Percentiles rank a stretch among this genome's conserved stretches.
Evolutionary conservation across 2,888 invertebrate genomes (phyloP).

Genomic region (Andrena chrysosceles): DNA sequence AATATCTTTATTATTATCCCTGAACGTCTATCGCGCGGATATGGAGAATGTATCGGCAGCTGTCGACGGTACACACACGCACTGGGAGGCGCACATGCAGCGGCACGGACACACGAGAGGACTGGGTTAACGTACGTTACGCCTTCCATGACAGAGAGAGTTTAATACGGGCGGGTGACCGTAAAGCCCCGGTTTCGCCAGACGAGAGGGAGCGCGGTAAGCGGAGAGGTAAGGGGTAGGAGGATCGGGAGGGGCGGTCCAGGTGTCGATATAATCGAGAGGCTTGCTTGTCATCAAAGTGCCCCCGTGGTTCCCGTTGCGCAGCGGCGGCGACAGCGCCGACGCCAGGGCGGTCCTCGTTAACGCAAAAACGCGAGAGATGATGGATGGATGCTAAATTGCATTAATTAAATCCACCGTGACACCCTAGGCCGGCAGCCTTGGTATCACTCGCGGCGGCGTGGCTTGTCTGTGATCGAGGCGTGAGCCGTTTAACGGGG

Average conservation of each 20-base stretch:
- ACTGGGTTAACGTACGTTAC: conserved; percentile 55
- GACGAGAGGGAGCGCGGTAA: conserved; percentile 48
- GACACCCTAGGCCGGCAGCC: conserved; percentile 78
- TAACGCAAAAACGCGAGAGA: conserved; percentile 83
- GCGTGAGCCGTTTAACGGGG: conserved; percentile 80
- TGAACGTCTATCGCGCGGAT: conserved; percentile 63
- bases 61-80: conserved; percentile 49
- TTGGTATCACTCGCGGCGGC: conserved; percentile 78
- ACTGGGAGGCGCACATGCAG: neutral
- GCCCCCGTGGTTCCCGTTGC: conserved; percentile 63
- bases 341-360: conserved; percentile 76
- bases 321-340: conserved; percentile 45
- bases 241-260: conserved; percentile 60
- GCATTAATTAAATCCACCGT: conserved; percentile 84
- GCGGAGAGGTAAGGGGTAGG: neutral
- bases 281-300: conserved; percentile 80
- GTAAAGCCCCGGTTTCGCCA: conserved; percentile 67
- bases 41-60: conserved; percentile 69
- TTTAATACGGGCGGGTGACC: conserved; percentile 74
- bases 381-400: conserved; percentile 85
- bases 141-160: conserved; percentile 64
- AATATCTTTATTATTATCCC: conserved; percentile 64
- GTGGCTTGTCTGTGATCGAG: conserved; percentile 77
- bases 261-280: conserved; percentile 82
- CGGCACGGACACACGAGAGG: conserved; percentile 6